Evolutionary conservation across 2,888 invertebrate species (phyloP).

Genomic region (Agonopterix alstromeriana): DNA sequence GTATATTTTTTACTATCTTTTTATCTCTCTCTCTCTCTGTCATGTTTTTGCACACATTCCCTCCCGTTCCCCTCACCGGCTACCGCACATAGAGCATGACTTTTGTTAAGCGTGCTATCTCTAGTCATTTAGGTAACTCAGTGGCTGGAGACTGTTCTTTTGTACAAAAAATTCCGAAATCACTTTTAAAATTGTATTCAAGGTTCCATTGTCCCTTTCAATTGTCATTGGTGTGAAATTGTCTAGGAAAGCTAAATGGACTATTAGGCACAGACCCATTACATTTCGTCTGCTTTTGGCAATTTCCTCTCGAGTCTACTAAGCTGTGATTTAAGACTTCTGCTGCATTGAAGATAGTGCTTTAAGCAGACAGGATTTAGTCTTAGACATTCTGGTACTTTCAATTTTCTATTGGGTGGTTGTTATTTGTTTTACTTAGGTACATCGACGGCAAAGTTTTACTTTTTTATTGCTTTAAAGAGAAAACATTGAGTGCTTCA

Average conservation of each 20-base stretch:
- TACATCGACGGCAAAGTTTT: too few relatives aligned
- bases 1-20: too few relatives aligned
- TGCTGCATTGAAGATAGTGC: conserved; percentile 20
- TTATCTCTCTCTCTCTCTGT: too few relatives aligned
- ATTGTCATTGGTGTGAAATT: conserved; percentile 40
- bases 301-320: conserved; percentile 20
- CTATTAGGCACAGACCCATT: conserved; percentile 41
- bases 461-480: too few relatives aligned
- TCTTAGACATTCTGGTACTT: too few relatives aligned
- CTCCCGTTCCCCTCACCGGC: too few relatives aligned
- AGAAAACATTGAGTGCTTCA: too few relatives aligned
- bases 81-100: too few relatives aligned
- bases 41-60: too few relatives aligned
- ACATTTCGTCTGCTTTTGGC: conserved; percentile 13
- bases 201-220: conserved; percentile 4
- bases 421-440: too few relatives aligned
- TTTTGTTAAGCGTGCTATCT: neutral
- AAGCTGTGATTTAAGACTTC: conserved; percentile 31
- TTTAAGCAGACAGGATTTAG: conserved; percentile 12
- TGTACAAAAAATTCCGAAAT: neutral
- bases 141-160: neutral
- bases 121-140: neutral
- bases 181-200: neutral
- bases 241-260: conserved; percentile 39
- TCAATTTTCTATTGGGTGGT: too few relatives aligned